Conservation (phyloP, 2,113 vertebrate genomes). For the Lanius ludovicianus region DNA sequence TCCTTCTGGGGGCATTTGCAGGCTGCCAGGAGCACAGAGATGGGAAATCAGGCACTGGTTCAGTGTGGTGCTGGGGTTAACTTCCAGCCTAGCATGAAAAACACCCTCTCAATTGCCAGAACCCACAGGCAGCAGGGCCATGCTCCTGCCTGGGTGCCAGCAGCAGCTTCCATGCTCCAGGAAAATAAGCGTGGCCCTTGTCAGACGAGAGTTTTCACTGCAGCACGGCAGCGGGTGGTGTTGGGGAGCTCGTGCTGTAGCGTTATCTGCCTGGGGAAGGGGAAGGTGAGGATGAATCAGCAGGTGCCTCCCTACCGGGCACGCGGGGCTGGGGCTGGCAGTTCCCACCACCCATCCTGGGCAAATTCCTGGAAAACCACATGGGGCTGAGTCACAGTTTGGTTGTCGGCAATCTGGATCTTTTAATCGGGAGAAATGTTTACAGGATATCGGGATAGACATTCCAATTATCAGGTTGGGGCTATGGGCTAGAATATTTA, state of each 20-base stretch:
- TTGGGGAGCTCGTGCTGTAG: neutral
- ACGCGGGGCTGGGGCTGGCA: neutral
- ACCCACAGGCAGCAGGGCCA: neutral
- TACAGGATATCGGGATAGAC: neutral
- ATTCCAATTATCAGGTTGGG: neutral
- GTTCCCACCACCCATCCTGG: neutral
- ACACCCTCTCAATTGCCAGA: neutral
- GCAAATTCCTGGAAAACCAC: neutral
- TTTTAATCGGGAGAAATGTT: neutral
- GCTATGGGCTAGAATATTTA: neutral
- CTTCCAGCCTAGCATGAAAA: neutral
- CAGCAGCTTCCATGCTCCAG: neutral
- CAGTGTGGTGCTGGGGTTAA: rapidly evolving
- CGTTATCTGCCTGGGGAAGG: neutral
- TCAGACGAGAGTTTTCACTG: neutral
- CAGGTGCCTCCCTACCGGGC: neutral
- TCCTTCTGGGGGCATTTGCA: neutral
- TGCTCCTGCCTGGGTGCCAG: neutral
- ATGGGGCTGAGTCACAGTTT: neutral
- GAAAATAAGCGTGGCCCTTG: neutral
- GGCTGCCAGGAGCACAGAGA: neutral
- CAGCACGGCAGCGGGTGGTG: neutral
- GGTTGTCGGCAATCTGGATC: neutral
- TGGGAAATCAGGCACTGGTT: neutral
- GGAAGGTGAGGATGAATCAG: slow-evolving; percentile 38